Percentiles rank a stretch among this genome's conserved stretches.
phyloP scores from a whole-genome alignment of 2,888 invertebrate species.

The Pilophorus perplexus region DNA sequence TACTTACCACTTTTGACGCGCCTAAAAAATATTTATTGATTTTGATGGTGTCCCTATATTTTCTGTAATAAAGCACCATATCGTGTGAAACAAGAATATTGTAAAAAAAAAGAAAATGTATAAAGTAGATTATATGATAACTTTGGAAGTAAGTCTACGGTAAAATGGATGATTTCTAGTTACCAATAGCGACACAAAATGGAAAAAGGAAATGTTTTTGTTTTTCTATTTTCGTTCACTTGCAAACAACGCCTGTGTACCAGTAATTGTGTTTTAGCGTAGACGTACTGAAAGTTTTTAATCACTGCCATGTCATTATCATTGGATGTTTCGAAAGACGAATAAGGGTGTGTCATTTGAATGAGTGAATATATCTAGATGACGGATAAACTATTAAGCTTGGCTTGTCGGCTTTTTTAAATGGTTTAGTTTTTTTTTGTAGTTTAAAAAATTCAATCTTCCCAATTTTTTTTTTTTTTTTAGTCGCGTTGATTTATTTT shows the following conservation, averaged over 20 bases:
- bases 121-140: neutral
- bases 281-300: constrained; percentile 16
- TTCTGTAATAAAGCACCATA: constrained; percentile 21
- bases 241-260: no score
- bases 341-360: no score
- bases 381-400: constrained; percentile 3
- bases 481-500: no score
- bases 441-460: no score
- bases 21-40: neutral
- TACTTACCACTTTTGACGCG: neutral
- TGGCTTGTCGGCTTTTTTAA: neutral
- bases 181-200: neutral
- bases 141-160: constrained; percentile 15
- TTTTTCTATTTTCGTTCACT: neutral
- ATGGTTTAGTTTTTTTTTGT: no score
- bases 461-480: no score
- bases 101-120: constrained; percentile 3
- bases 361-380: constrained; percentile 15
- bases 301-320: constrained; percentile 39
- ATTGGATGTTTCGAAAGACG: constrained; percentile 20
- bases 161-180: constrained; percentile 18
- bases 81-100: constrained; percentile 1
- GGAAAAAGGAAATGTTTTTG: neutral
- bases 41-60: constrained; percentile 22
- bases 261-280: constrained; percentile 31